Evolutionary conservation across 92 coral and sea anemone genomes (phyloP).

Genomic region (Parazoanthus darwini): DNA sequence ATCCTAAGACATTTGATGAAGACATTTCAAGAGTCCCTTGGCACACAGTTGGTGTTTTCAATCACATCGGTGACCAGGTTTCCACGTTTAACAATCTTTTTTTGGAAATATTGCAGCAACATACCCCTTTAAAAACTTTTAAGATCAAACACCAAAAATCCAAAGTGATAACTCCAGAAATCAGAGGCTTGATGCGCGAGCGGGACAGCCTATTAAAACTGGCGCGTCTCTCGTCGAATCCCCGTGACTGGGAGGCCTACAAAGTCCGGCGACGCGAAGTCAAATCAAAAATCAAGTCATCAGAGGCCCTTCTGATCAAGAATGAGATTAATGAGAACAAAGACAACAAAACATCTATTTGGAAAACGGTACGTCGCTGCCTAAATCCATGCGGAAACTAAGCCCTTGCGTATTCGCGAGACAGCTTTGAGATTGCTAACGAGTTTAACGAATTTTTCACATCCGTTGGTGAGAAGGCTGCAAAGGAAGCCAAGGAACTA

Average conservation of each 20-base stretch:
- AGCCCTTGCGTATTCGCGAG: conserved; percentile 35
- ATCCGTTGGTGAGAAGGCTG: conserved; percentile 51
- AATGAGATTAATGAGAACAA: conserved; percentile 39
- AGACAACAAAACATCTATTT: conserved; percentile 54
- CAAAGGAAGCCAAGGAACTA: conserved; percentile 5
- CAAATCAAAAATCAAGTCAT: conserved; percentile 29
- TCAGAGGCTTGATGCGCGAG: conserved; percentile 28
- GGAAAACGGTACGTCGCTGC: conserved; percentile 69
- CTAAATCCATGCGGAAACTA: conserved; percentile 35
- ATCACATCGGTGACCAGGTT: conserved; percentile 45
- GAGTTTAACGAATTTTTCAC: conserved; percentile 40
- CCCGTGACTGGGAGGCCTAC: conserved; percentile 47
- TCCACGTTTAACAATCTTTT: conserved; percentile 51
- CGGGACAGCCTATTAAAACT: conserved; percentile 31
- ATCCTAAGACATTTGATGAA: conserved; percentile 16
- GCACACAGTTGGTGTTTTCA: conserved; percentile 43
- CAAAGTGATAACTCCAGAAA: conserved; percentile 28
- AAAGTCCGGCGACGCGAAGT: conserved; percentile 42
- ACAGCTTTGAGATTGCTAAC: conserved; percentile 41
- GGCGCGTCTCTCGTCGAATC: conserved; percentile 18
- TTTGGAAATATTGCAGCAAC: conserved; percentile 51
- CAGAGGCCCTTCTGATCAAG: conserved; percentile 37
- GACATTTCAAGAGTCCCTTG: conserved; percentile 54
- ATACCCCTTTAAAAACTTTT: conserved; percentile 61
- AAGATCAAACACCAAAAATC: conserved; percentile 51